These are phyloP conservation scores for Crotalus viridis DNA, from an alignment of 2,113 vertebrate species.

Conservation along the genomic window DNA sequence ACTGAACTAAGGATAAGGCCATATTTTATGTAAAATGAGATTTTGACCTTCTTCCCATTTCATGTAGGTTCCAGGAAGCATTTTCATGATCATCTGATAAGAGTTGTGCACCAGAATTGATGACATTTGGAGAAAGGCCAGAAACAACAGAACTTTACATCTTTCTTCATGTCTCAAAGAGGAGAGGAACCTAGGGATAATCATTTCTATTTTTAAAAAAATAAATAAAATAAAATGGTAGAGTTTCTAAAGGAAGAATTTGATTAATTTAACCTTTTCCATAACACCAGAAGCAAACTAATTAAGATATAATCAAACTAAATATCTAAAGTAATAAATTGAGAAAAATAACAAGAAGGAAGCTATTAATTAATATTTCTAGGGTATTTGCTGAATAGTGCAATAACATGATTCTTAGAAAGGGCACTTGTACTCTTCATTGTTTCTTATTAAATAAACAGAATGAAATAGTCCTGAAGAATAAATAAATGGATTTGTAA, in stretches of 20 bases:
- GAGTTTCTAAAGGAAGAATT: not conserved
- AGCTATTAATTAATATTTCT: not conserved
- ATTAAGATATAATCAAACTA: not conserved
- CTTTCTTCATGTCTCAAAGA: not conserved
- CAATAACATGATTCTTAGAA: not conserved
- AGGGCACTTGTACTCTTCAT: not conserved
- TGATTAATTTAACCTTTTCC: not conserved
- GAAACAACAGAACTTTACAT: not conserved
- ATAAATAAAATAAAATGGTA: not conserved
- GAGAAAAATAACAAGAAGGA: not conserved
- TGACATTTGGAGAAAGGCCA: not conserved
- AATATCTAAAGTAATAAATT: not conserved
- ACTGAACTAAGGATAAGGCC: not conserved
- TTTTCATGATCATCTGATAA: slow-evolving; percentile 5
- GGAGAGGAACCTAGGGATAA: not conserved
- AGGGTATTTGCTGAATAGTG: not conserved
- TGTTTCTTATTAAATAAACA: not conserved
- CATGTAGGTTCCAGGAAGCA: slow-evolving; percentile 31
- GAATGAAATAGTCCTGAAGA: not conserved
- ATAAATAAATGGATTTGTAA: not conserved
- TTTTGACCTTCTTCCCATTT: not conserved
- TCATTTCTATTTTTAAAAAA: not conserved
- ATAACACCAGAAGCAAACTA: not conserved
- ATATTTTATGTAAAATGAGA: slow-evolving; percentile 13
- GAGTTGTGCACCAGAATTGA: not conserved